Evolutionary conservation across 2,797 vertebrate genomes (phyloP).

Genomic region (Stomatorhinus walkeri): DNA sequence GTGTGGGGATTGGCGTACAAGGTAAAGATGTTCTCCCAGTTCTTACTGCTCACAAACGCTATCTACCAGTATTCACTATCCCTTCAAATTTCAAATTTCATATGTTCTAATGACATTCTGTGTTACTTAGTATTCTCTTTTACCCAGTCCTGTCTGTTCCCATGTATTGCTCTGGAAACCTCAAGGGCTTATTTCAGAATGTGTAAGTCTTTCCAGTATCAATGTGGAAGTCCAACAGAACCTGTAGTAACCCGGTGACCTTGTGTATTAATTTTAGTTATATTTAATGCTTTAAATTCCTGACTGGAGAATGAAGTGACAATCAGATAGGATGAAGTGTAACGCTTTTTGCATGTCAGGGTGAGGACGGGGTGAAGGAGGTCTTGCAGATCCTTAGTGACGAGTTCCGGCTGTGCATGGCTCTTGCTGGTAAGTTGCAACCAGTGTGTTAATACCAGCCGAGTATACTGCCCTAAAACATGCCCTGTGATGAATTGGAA

Average conservation of each 20-base stretch:
- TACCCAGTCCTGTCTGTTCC: neutral
- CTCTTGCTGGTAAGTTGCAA: conserved; percentile 72
- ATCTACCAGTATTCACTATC: neutral
- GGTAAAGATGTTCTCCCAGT: conserved; percentile 53
- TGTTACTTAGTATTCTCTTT: neutral
- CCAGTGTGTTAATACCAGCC: neutral
- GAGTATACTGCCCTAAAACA: neutral
- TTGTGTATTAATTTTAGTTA: neutral
- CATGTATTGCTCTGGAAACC: neutral
- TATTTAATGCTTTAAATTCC: neutral
- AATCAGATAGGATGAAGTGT: neutral
- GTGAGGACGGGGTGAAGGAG: conserved; percentile 76
- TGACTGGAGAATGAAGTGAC: neutral
- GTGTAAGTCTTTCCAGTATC: neutral
- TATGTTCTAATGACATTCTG: neutral
- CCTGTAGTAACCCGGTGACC: neutral
- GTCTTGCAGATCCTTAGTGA: conserved; percentile 82
- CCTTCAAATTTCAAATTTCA: neutral
- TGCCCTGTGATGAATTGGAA: neutral
- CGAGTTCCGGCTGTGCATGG: conserved; percentile 83
- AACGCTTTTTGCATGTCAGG: conserved; percentile 52
- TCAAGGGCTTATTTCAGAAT: neutral
- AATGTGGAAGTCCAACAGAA: neutral
- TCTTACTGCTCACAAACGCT: neutral
- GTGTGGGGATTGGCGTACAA: conserved; percentile 91